A percentile compares a stretch with the other conserved stretches of the same genome.
phyloP scores from a whole-genome alignment of 2,797 vertebrate genomes.

The Sarcoramphus papa region DNA sequence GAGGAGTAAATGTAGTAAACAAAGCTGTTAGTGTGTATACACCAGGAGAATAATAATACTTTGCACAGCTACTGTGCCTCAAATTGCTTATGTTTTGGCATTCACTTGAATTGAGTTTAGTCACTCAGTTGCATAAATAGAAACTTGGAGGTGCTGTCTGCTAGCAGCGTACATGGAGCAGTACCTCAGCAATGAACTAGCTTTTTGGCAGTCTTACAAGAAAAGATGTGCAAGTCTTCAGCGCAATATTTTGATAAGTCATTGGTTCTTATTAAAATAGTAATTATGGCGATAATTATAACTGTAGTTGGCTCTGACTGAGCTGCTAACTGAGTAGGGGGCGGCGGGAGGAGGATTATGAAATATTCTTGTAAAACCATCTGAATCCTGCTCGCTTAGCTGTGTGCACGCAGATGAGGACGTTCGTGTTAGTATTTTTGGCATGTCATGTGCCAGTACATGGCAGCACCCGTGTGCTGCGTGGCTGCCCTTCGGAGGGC shows the following conservation, averaged over 20 bases:
- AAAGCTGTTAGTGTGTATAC: conserved; percentile 52
- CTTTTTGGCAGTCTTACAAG: neutral
- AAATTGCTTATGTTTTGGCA: conserved; percentile 30
- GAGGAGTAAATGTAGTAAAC: conserved; percentile 51
- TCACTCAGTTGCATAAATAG: conserved; percentile 44
- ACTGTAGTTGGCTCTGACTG: conserved; percentile 37
- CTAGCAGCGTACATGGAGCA: neutral
- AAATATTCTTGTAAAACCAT: neutral
- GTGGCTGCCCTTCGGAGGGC: neutral
- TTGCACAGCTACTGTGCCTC: conserved; percentile 21
- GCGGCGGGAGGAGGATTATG: conserved; percentile 5
- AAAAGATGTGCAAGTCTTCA: neutral
- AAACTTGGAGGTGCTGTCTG: conserved; percentile 42
- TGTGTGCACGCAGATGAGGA: neutral
- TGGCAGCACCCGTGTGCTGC: neutral
- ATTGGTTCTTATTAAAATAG: conserved; percentile 69
- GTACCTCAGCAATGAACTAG: neutral
- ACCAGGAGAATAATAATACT: conserved; percentile 37
- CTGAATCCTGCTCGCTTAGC: neutral
- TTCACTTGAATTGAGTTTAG: conserved; percentile 28
- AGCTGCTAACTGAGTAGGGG: conserved; percentile 41
- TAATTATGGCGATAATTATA: conserved; percentile 64
- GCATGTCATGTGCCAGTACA: accelerated
- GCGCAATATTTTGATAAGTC: conserved; percentile 63
- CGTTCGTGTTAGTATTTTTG: neutral